Percentiles rank a stretch among this genome's conserved stretches.
Conservation (phyloP, 2,113 vertebrate species). For the Hemibagrus wyckioides region DNA sequence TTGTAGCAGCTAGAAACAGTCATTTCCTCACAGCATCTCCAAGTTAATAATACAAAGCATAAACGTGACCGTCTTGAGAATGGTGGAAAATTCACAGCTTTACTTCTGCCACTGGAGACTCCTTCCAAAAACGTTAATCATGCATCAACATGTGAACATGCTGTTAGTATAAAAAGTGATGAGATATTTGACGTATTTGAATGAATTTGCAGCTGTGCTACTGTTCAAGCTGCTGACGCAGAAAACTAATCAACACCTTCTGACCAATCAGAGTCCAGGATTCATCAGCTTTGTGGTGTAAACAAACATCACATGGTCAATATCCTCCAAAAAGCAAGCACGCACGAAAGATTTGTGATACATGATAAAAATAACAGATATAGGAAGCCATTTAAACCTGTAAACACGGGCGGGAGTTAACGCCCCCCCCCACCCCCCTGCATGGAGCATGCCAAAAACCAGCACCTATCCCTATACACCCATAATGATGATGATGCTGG, state of each 20-base stretch:
- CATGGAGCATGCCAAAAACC: neutral
- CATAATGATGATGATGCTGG: neutral
- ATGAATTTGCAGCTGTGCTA: no score
- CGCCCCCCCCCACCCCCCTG: constrained; percentile 19
- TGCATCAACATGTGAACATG: neutral
- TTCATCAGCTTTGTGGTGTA: neutral
- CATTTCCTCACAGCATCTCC: no score
- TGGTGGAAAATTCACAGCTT: no score
- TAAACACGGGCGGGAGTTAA: constrained; percentile 3
- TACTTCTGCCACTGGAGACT: neutral
- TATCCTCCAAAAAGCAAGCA: neutral
- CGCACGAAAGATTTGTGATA: neutral
- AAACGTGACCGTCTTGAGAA: no score
- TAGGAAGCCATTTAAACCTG: neutral
- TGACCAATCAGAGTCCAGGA: neutral
- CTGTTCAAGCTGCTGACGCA: no score
- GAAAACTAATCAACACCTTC: neutral
- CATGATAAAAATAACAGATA: neutral
- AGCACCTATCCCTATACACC: neutral
- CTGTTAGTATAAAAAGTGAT: neutral
- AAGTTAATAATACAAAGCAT: no score
- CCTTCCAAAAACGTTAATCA: neutral
- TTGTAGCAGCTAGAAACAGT: no score
- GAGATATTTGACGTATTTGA: no score
- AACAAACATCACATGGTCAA: neutral